Evolutionary conservation across 2,797 vertebrate genomes (phyloP), one percentile per base, ranked within the genome.

Genomic region (Enteromius trimaculatus): DNA sequence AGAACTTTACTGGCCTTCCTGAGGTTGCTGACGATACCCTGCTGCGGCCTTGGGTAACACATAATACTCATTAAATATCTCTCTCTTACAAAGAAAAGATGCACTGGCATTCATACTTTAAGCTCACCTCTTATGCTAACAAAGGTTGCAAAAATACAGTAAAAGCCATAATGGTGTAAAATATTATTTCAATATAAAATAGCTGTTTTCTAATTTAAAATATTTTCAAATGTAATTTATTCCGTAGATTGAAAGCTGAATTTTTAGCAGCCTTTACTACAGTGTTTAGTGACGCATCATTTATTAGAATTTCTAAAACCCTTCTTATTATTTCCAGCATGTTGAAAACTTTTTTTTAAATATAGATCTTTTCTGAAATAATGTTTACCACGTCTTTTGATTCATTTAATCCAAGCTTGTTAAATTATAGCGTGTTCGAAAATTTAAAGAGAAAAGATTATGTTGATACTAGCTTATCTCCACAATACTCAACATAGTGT

Each of bases 1-100:
- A 92, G 98, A 91, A 96, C 98, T 71, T 93, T 97, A 88, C 95
- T 99, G 93, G 97, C 97, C 1, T 85, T 97, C 55, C 95, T 97
- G 87, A 94, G 95, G 83, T 95, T 99, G 90, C 89, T 98, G 91
- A 97, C 96, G 21, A 92, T 98, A 90, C 97, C 97, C 55, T 99
- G 97, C 93, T 98, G 95, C 83, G 96, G 97, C 87, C 94, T 98
- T 90, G 94, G 97, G 98, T 99, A 92, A 83, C 39, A 62, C 62
- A 34, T n/a, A 39, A 80, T 37, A 58, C 55, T 60, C 26, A 85
- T 17, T 53, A 60, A 85, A 31, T 60, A 60, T 10, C 3, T 60
- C 58, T 51, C 26, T 16, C 19, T 53, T 42, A 68, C 5, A 71
- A 60, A 29, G 1, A 62, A 11, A 65, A 14, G 21, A 37, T 58